A percentile compares a stretch with the other conserved stretches of the same genome.
These are phyloP conservation scores for Therioaphis trifolii DNA, from an alignment of 2,888 invertebrate species.

Conservation along the genomic window DNA sequence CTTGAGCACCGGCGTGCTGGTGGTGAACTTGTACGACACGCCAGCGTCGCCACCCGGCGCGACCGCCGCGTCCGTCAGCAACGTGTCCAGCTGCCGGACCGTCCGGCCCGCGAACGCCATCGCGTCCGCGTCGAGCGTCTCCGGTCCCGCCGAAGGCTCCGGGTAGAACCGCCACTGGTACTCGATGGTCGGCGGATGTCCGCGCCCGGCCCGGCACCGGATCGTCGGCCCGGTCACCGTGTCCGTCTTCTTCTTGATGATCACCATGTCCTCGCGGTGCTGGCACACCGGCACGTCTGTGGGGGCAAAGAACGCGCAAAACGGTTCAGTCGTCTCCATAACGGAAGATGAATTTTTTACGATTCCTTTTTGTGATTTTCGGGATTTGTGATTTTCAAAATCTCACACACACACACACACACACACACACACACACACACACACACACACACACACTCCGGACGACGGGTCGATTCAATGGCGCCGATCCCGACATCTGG, in stretches of 20 bases:
- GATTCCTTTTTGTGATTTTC: too few relatives aligned
- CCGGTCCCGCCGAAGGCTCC: neutral
- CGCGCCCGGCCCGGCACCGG: slow-evolving; percentile 25
- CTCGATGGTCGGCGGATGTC: slow-evolving; percentile 48
- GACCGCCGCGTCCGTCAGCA: neutral
- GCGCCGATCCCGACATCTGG: too few relatives aligned
- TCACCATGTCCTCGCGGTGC: slow-evolving; percentile 6
- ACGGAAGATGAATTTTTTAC: too few relatives aligned
- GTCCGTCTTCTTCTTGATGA: slow-evolving; percentile 3
- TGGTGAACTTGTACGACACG: slow-evolving; percentile 38
- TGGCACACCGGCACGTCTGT: slow-evolving; percentile 47
- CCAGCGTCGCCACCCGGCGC: neutral
- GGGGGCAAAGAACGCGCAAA: neutral
- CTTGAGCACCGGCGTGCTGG: slow-evolving; percentile 43
- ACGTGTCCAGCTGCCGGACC: neutral
- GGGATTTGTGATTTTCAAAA: too few relatives aligned
- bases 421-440: too few relatives aligned
- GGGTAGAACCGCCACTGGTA: slow-evolving; percentile 45
- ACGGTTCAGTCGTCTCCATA: too few relatives aligned
- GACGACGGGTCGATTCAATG: too few relatives aligned
- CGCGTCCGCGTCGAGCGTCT: neutral
- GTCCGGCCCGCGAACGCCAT: slow-evolving; percentile 10
- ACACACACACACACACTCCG: too few relatives aligned
- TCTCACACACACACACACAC: too few relatives aligned
- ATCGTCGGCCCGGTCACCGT: slow-evolving; percentile 8